Evolutionary conservation across 1,140 invertebrate genomes (phyloP), one percentile per base, ranked within the genome.

Genomic region (Pseudomyrmex flavicornis): DNA sequence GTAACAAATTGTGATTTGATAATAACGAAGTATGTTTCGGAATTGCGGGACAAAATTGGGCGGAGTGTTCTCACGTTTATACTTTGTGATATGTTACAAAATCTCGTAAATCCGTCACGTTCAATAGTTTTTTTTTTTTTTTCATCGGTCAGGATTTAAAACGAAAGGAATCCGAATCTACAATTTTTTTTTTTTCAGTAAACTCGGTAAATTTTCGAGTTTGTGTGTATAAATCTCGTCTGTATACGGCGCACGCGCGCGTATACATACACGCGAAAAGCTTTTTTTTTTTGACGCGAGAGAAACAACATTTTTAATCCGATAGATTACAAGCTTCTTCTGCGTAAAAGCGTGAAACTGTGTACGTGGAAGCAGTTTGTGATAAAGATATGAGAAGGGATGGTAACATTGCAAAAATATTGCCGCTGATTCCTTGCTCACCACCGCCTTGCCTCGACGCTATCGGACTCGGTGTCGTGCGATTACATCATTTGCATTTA

Each of bases 311-410:
- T 35, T 35, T 87, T 87, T 87, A 88, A 88, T 74, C 82, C 26
- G 52, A 79, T 87, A 80, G 82, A 88, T 87, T 88, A 88, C 8
- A 84, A 88, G 69, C 68, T 79, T 87, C 69, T 84, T 84, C 66
- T 8, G 61, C 58, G 20, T 44, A 58, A 68, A 86, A 87, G 72
- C 73, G 82, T 61, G 61, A 86, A 76, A 72, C 69, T 73, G 76
- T 48, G 54, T 63, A 76, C 35, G 35, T 35, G 35, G 66, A 70
- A 72, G 56, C 59, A 73, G 56, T 62, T 58, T 8, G 9, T 48
- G 54, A 68, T 82, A 72, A 74, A 83, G 70, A 86, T 73, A 83
- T 26, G 58, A 13, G 46, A 13, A 54, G 50, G 15, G 70, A 75
- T 35, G 73, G 35, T 77, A 77, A 79, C 62, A 26, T 70, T 52